A percentile compares a stretch with the other conserved stretches of the same genome.
These are phyloP conservation scores for Larimichthys polyactis DNA, from an alignment of 2,113 vertebrate species.

Conservation along the genomic window DNA sequence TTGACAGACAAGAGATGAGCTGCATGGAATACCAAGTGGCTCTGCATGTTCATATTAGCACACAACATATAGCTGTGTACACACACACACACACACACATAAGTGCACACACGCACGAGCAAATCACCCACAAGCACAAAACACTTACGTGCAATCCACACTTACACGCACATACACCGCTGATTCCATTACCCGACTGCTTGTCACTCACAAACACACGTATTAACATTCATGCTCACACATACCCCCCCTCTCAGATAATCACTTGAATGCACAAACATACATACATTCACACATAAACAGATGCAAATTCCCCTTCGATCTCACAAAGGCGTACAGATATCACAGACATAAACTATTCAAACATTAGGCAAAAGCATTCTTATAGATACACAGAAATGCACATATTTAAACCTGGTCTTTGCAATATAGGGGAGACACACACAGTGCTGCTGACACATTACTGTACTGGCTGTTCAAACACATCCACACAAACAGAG, in stretches of 20 bases:
- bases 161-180: slow-evolving; percentile 48
- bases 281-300: slow-evolving; percentile 73
- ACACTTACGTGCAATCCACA: slow-evolving; percentile 55
- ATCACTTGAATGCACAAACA: slow-evolving; percentile 76
- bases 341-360: slow-evolving; percentile 68
- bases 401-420: slow-evolving; percentile 52
- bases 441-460: background rate
- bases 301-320: slow-evolving; percentile 75
- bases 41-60: slow-evolving; percentile 71
- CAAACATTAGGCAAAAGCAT: slow-evolving; percentile 56
- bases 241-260: slow-evolving; percentile 65
- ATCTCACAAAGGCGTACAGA: slow-evolving; percentile 53
- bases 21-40: slow-evolving; percentile 77
- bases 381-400: slow-evolving; percentile 49
- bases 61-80: slow-evolving; percentile 43
- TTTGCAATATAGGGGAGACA: slow-evolving; percentile 21
- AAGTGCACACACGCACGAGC: background rate
- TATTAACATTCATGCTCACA: slow-evolving; percentile 80
- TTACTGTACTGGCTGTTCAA: slow-evolving; percentile 54
- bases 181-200: slow-evolving; percentile 61
- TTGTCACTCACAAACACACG: slow-evolving; percentile 76
- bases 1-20: slow-evolving; percentile 76
- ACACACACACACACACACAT: slow-evolving; percentile 13
- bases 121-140: slow-evolving; percentile 40
- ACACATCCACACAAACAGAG: slow-evolving; percentile 57